Conservation (phyloP, 53 echinoderm and acorn worm species). For the Paelopatides confundens region DNA sequence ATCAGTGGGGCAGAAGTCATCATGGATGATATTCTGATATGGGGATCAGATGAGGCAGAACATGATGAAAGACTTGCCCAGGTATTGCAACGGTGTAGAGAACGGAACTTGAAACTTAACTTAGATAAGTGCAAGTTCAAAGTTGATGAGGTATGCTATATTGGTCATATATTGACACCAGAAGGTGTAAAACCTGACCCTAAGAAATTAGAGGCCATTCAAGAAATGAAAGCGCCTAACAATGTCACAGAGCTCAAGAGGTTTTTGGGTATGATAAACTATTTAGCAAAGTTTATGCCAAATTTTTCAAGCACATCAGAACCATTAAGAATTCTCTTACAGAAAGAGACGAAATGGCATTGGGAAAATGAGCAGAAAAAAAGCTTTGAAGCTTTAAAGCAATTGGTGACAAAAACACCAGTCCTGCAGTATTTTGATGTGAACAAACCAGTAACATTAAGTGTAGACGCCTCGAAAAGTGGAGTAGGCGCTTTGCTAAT, state of each 20-base stretch:
- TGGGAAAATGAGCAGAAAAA: constrained; percentile 14
- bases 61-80: constrained; percentile 21
- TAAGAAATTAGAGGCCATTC: neutral
- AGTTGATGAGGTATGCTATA: neutral
- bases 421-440: too few species aligned
- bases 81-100: neutral
- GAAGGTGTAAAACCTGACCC: constrained; percentile 14
- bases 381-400: neutral
- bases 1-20: constrained; percentile 27
- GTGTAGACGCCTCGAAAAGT: neutral
- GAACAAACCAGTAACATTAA: too few species aligned
- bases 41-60: neutral
- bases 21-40: constrained; percentile 11
- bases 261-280: constrained; percentile 33
- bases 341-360: neutral
- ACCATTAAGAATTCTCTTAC: neutral
- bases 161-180: constrained; percentile 8
- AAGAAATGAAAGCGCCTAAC: neutral
- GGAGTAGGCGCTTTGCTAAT: neutral
- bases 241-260: neutral
- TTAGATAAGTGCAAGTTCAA: constrained; percentile 12
- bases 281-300: neutral
- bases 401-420: neutral
- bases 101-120: constrained; percentile 22
- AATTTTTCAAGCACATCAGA: neutral